Base-by-base conservation (phyloP, 2,888 invertebrate genomes). In the Sialis fuliginosa region DNA sequence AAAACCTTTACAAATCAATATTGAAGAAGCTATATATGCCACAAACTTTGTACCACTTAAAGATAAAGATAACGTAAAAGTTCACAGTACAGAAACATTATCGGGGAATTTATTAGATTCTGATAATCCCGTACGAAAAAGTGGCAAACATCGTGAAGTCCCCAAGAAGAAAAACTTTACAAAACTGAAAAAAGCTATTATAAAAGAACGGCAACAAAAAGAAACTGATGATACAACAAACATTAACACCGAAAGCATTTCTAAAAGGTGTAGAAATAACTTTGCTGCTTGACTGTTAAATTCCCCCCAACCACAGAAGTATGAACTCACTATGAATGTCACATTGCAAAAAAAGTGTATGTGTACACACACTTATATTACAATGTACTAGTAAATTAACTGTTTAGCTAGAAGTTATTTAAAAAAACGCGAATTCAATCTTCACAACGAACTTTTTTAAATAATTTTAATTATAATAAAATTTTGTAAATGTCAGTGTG, bases 101-200 rank as follows among this genome's bases (percentile, higher is more conserved):
- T 10, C 39, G 22, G 56, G 55, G 6, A 56, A 56, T 52, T 40
- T 44, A n/a, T 49, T 54, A 39, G 57, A 58, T 55, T 52, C 55
- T n/a, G 49, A 51, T 46, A 44, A 52, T 48, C 57, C 57, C 5
- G 45, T 50, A 42, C 48, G 57, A 47, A 48, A 44, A 42, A 46
- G 42, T 34, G 58, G 58, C 1, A 58, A 58, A 50, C 50, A 52
- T 45, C 48, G 52, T 33, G 56, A 57, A 52, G 37, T 48, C 44
- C 51, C 52, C 6, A 54, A 54, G 50, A 30, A 33, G 6, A 57
- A 56, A 51, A 48, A 46, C 35, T 41, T 42, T 9, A 53, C 52
- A 10, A 51, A 48, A 49, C 48, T 58, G 39, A 58, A 58, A 51
- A 49, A 50, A 41, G 52, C 53, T 39, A 54, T 56, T 32, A 44